phyloP scores from a whole-genome alignment of 1,140 invertebrate species.

The Heliconius nattereri region DNA sequence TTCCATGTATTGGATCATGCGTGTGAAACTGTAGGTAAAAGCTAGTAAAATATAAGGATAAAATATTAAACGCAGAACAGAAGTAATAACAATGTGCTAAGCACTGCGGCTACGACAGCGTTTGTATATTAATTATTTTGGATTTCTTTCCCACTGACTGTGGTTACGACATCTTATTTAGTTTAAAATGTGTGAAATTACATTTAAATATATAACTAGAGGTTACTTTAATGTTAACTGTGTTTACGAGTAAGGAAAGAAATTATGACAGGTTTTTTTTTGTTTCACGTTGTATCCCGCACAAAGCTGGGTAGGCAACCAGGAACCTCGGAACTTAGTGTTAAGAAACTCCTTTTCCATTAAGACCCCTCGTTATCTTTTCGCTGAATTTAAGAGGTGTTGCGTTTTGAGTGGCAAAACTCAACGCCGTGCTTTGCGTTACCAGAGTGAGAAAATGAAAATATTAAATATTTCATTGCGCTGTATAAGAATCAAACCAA shows the following conservation, averaged over 20 bases:
- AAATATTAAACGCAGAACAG: background rate
- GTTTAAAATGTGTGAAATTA: background rate
- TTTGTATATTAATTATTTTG: constrained; percentile 6
- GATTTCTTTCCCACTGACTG: background rate
- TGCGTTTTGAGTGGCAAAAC: too few relatives aligned
- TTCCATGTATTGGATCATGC: too few relatives aligned
- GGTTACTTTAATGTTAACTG: background rate
- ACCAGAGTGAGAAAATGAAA: too few relatives aligned
- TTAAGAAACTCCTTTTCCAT: too few relatives aligned
- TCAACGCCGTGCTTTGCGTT: too few relatives aligned
- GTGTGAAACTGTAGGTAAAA: too few relatives aligned
- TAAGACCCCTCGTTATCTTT: too few relatives aligned
- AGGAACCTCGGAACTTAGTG: too few relatives aligned
- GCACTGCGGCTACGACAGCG: background rate
- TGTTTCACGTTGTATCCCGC: background rate
- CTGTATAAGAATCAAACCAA: too few relatives aligned
- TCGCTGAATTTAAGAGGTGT: too few relatives aligned
- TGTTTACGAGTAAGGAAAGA: background rate
- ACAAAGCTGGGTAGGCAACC: too few relatives aligned
- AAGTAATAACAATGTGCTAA: background rate
- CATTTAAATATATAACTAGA: background rate
- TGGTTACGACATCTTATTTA: constrained; percentile 12
- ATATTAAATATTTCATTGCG: too few relatives aligned
- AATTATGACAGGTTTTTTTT: background rate
- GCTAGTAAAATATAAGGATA: background rate